A percentile compares a stretch with the other conserved stretches of the same genome.
Evolutionary conservation across 2,797 vertebrate genomes (phyloP).

Genomic region (Echiichthys vipera): DNA sequence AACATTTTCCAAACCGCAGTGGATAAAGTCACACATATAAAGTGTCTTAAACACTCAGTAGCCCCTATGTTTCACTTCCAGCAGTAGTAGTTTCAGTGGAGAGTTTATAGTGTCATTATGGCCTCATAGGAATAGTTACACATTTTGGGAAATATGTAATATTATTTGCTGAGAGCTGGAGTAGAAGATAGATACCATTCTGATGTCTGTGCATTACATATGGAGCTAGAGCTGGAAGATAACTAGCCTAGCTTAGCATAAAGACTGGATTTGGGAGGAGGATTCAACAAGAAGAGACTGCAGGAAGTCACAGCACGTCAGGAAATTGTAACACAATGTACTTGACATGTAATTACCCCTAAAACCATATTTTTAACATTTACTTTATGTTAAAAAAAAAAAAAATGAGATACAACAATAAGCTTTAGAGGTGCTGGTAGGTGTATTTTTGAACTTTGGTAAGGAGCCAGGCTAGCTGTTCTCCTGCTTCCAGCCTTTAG

Average conservation of each 20-base stretch:
- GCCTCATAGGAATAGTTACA: background rate
- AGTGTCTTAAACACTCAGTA: background rate
- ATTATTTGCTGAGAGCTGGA: background rate
- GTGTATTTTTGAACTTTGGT: background rate
- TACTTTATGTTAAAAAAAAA: background rate
- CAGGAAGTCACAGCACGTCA: background rate
- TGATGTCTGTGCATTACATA: too few relatives aligned
- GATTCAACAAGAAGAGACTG: background rate
- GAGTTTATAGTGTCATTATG: background rate
- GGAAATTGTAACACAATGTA: background rate
- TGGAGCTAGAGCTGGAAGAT: background rate
- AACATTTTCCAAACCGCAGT: slow-evolving; percentile 11
- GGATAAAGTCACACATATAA: slow-evolving; percentile 16
- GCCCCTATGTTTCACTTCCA: slow-evolving; percentile 25
- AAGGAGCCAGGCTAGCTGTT: background rate
- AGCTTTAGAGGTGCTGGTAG: background rate
- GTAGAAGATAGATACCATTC: background rate
- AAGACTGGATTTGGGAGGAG: too few relatives aligned
- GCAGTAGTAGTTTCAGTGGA: slow-evolving; percentile 13
- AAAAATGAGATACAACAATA: background rate
- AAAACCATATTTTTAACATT: background rate
- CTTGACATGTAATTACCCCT: background rate
- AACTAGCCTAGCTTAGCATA: background rate
- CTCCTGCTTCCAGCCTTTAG: background rate
- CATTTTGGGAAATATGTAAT: background rate